Percentiles rank a stretch among this genome's conserved stretches.
phyloP scores from a whole-genome alignment of 2,888 invertebrate genomes.

The Cynaeus angustus region DNA sequence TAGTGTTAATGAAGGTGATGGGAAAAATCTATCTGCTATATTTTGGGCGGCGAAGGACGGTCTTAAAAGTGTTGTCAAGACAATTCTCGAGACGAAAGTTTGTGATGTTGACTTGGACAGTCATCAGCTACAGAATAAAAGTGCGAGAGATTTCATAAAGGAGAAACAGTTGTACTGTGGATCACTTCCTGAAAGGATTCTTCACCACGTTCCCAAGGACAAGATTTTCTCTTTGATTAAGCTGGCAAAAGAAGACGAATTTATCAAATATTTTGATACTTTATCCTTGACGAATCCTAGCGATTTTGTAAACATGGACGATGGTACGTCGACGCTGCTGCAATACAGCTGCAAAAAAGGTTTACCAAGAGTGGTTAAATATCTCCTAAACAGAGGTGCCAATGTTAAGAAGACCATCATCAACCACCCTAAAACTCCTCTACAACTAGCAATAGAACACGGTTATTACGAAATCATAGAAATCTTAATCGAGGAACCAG shows the following conservation, averaged over 20 bases:
- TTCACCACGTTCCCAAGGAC: constrained; percentile 43
- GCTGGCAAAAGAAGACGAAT: constrained; percentile 60
- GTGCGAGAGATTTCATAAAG: constrained; percentile 75
- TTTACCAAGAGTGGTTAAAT: constrained; percentile 73
- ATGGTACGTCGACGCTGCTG: constrained; percentile 68
- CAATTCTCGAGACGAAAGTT: constrained; percentile 74
- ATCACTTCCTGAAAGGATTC: constrained; percentile 54
- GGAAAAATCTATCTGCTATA: constrained; percentile 67
- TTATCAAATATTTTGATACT: constrained; percentile 55
- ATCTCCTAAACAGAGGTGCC: constrained; percentile 73
- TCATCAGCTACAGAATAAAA: constrained; percentile 69
- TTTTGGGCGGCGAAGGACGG: constrained; percentile 78
- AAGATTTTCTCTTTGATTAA: constrained; percentile 49
- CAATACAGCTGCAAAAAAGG: constrained; percentile 72
- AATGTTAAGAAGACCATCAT: constrained; percentile 73
- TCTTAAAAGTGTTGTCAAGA: constrained; percentile 73
- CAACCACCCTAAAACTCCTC: constrained; percentile 73
- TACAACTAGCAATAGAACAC: constrained; percentile 78
- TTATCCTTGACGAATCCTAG: constrained; percentile 18
- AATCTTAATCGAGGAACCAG: constrained; percentile 72
- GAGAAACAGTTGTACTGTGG: constrained; percentile 65
- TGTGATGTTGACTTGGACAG: constrained; percentile 74
- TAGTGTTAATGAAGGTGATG: constrained; percentile 61
- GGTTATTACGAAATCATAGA: constrained; percentile 75
- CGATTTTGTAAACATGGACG: constrained; percentile 62